Conservation (phyloP, 2,113 vertebrate species). For the Phyllopteryx taeniolatus region DNA sequence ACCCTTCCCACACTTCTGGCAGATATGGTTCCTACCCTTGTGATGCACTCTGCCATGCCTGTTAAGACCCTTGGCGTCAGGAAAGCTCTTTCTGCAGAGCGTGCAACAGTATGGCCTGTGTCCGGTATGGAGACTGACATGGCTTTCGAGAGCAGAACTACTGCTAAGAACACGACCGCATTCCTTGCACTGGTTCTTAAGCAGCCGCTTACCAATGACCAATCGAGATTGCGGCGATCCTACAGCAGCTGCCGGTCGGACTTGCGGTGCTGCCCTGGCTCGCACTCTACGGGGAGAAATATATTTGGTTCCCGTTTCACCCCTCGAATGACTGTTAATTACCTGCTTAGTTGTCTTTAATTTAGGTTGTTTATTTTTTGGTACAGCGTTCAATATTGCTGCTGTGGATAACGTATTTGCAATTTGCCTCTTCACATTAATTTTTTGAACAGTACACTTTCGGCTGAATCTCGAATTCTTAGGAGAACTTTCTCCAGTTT, state of each 20-base stretch:
- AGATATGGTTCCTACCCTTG: conserved; percentile 64
- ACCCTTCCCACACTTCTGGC: conserved; percentile 68
- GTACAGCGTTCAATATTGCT: not conserved
- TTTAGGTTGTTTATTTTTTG: conserved; percentile 2
- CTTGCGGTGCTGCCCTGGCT: no score
- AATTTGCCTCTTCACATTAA: not conserved
- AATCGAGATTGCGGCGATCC: not conserved
- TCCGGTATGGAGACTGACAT: conserved; percentile 63
- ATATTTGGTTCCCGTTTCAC: not conserved
- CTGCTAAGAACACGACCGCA: conserved; percentile 69
- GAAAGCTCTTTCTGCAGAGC: conserved; percentile 65
- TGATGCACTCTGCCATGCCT: conserved; percentile 65
- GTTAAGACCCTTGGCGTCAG: conserved; percentile 61
- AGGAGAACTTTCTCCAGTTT: not conserved
- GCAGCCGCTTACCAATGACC: not conserved
- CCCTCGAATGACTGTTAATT: not conserved
- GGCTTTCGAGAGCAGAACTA: conserved; percentile 59
- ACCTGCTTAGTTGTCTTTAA: not conserved
- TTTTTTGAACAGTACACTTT: not conserved
- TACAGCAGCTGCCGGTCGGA: no score
- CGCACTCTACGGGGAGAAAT: not conserved
- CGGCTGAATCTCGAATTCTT: not conserved
- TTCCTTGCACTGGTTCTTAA: conserved; percentile 65
- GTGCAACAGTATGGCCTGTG: conserved; percentile 59
- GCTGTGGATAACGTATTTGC: conserved; percentile 16